Conservation (phyloP, 2,113 vertebrate genomes). For the Neolamprologus longior region DNA sequence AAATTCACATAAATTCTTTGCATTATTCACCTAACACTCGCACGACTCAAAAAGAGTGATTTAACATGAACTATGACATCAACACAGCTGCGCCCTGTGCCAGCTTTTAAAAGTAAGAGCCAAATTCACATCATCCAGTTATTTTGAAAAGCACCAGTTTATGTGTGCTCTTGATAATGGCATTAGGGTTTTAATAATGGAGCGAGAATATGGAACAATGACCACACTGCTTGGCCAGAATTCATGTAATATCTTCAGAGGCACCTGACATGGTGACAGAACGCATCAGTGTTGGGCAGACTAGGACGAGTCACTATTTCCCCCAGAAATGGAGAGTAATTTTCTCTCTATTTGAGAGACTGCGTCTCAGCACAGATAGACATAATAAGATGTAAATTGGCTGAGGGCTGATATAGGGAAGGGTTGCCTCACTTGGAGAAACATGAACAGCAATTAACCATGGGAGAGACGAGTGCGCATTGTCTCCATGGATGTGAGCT, state of each 20-base stretch:
- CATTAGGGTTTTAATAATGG: conserved; percentile 19
- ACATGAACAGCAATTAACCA: conserved; percentile 60
- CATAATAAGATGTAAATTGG: conserved; percentile 72
- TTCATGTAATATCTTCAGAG: conserved; percentile 9
- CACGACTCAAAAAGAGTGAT: background rate
- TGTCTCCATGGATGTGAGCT: conserved; percentile 36
- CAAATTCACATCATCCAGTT: background rate
- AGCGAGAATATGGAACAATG: conserved; percentile 4
- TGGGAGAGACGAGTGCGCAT: conserved; percentile 26
- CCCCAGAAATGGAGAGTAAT: conserved; percentile 52
- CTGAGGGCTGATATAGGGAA: conserved; percentile 51
- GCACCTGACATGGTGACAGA: conserved; percentile 33
- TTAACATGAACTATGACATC: background rate
- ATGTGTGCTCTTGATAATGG: background rate
- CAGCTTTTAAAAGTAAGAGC: background rate
- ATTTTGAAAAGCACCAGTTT: background rate
- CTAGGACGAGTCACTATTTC: conserved; percentile 26
- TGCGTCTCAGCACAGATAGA: conserved; percentile 56
- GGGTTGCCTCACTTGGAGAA: conserved; percentile 37
- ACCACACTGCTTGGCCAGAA: background rate
- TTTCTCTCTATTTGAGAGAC: conserved; percentile 61
- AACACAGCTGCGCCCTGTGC: background rate
- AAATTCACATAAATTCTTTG: background rate
- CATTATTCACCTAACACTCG: background rate
- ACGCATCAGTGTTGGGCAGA: conserved; percentile 9